Evolutionary conservation across 2,888 invertebrate genomes (phyloP), one percentile per base, ranked within the genome.

Genomic region (Pelosia muscerda): DNA sequence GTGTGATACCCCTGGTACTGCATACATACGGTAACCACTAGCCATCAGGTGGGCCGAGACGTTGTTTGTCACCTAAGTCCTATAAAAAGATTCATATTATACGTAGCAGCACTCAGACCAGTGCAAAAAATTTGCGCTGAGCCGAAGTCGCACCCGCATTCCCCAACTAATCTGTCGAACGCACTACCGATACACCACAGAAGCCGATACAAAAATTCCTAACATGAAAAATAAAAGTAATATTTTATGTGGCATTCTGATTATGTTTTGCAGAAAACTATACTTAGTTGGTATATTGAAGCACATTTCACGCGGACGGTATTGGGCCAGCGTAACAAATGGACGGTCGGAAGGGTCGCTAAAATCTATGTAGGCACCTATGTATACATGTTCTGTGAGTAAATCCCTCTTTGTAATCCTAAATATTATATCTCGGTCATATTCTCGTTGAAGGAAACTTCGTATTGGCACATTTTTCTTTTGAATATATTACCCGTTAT

Each of bases 301-400:
- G 9, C 49, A 49, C 9, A 49, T 49, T 49, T 49, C 19, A 49
- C 49, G 49, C 49, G 49, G n/a, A 6, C 49, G 49, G 8, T 49
- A 49, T 49, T 49, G 49, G 49, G 49, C 49, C 19, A n/a, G 49
- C 42, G 49, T 49, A n/a, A 49, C 49, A 49, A 49, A 49, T 49
- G 49, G 49, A 49, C 49, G 49, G 49, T 49, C 49, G n/a, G n/a
- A 49, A 49, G 49, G 49, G 49, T 49, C 49, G 49, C 49, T n/a
- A 49, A 49, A 49, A 49, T 49, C 8, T 49, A 49, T 49, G 49
- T n/a, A 49, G 49, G 8, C 49, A n/a, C 49, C 49, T 49, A 49
- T 49, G 49, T n/a, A 9, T 49, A 49, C 49, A n/a, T 49, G 42
- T 19, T 42, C 19, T 42, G 19, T 49, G 49, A 49, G 49, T n/a